Evolutionary conservation across 2,113 vertebrate genomes (phyloP), one percentile per base, ranked within the genome.

Genomic region (rabbit (Oryctolagus cuniculus)): DNA sequence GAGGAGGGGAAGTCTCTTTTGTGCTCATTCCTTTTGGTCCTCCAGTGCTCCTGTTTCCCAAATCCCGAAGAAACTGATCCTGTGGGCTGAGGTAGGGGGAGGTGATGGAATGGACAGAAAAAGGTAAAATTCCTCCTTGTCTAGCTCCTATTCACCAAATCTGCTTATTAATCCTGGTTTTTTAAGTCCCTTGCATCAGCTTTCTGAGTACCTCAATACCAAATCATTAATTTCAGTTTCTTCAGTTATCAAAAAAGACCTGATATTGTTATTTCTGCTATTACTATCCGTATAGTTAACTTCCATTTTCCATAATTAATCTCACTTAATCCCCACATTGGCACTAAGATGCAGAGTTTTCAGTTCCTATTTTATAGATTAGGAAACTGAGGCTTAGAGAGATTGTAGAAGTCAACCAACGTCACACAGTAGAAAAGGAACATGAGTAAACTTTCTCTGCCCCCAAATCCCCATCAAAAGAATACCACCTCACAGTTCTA

Each of bases 201-300:
- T 69, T 6, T 81, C 74, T 92, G 38, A 17, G 79, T 24, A 27
- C 10, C n/a, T 70, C 77, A 63, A 64, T 17, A 38, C 3, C 2
- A 88, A 82, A 58, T 87, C 25, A 74, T 31, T 34, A 34, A 53
- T 67, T 21, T 94, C 80, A 25, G 6, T 85, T 92, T 84, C 69
- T 93, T 89, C 69, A 22, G 2, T 19, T 44, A 1, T 83, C 89
- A 78, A 44, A 44, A 21, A 29, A 79, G 25, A 51, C 5, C 31
- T 74, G 55, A 55, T 36, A 67, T 31, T 15, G 27, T 2, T 9
- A 87, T 15, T 5, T 21, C 17, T 13, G 7, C 11, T 38, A 25
- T 10, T 55, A 66, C 27, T 29, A 58, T 27, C 2, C 13, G 16
- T 8, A 91, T 27, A 53, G 61, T 44, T 82, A 63, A 75, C 77